A percentile compares a stretch with the other conserved stretches of the same genome.
Evolutionary conservation across 2,113 vertebrate genomes (phyloP).

Genomic region (Delphinus delphis): DNA sequence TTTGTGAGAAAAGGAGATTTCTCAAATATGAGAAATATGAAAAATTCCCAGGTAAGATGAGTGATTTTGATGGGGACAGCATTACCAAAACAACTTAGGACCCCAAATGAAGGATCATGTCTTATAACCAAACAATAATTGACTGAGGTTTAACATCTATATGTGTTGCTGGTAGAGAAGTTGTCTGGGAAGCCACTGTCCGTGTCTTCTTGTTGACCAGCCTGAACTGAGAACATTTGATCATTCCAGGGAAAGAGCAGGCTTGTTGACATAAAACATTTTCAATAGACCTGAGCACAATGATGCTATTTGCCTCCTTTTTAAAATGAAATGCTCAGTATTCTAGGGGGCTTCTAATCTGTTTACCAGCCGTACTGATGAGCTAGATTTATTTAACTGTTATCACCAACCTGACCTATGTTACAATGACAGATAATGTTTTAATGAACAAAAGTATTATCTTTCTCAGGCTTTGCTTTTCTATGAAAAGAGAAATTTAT

Average conservation of each 20-base stretch:
- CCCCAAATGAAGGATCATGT: not conserved
- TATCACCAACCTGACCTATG: conserved; percentile 67
- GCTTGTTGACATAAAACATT: conserved; percentile 30
- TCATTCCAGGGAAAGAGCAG: not conserved
- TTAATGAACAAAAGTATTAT: conserved; percentile 74
- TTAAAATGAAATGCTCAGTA: conserved; percentile 53
- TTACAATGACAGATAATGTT: conserved; percentile 65
- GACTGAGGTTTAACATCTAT: not conserved
- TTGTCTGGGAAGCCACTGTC: not conserved
- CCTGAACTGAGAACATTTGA: conserved; percentile 40
- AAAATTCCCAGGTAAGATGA: not conserved
- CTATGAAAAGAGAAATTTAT: conserved; percentile 79
- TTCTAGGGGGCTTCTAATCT: conserved; percentile 65
- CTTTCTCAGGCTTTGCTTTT: conserved; percentile 72
- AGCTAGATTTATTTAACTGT: conserved; percentile 73
- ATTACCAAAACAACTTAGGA: not conserved
- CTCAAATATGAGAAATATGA: not conserved
- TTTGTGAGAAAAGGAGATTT: conserved; percentile 19
- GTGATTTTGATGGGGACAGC: not conserved
- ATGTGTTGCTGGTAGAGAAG: accelerated
- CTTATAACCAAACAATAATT: not conserved
- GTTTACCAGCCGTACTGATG: conserved; percentile 58
- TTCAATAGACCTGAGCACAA: not conserved
- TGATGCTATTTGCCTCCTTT: conserved; percentile 20
- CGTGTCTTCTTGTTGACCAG: not conserved